Evolutionary conservation across 1,140 invertebrate species (phyloP).

Genomic region (Sinonovacula constricta): DNA sequence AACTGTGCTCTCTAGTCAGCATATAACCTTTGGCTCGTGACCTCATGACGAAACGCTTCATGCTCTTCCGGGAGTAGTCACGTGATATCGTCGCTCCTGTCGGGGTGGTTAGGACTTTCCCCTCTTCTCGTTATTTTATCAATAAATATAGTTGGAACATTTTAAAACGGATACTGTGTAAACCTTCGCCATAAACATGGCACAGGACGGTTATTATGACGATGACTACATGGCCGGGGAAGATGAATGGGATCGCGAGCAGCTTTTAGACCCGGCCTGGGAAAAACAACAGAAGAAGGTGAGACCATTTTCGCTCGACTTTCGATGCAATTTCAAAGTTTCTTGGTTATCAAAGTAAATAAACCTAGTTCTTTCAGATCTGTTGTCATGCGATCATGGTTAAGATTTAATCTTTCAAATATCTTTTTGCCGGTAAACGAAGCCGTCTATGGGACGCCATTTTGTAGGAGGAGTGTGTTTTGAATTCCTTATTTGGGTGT

Average conservation of each 20-base stretch:
- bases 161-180: conserved; percentile 53
- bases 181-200: conserved; percentile 57
- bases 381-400: background rate
- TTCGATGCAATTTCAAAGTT: background rate
- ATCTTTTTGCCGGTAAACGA: background rate
- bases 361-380: background rate
- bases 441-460: no score
- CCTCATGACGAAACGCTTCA: conserved; percentile 50
- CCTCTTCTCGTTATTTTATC: conserved; percentile 37
- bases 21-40: conserved; percentile 56
- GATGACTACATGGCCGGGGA: conserved; percentile 98
- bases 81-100: conserved; percentile 48
- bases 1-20: conserved; percentile 11
- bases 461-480: conserved; percentile 29
- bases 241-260: conserved; percentile 99
- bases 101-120: conserved; percentile 44
- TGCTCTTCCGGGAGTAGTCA: conserved; percentile 30
- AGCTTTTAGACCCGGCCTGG: conserved; percentile 99
- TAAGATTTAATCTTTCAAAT: background rate
- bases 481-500: conserved; percentile 23
- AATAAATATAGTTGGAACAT: conserved; percentile 53
- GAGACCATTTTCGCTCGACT: conserved; percentile 31
- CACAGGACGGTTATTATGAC: conserved; percentile 67
- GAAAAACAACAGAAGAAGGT: conserved; percentile 99
- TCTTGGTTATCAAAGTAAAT: background rate